Percentiles rank a stretch among this genome's conserved stretches.
Evolutionary conservation across 2,888 invertebrate species (phyloP).

Genomic region (Eupsilia transversa): DNA sequence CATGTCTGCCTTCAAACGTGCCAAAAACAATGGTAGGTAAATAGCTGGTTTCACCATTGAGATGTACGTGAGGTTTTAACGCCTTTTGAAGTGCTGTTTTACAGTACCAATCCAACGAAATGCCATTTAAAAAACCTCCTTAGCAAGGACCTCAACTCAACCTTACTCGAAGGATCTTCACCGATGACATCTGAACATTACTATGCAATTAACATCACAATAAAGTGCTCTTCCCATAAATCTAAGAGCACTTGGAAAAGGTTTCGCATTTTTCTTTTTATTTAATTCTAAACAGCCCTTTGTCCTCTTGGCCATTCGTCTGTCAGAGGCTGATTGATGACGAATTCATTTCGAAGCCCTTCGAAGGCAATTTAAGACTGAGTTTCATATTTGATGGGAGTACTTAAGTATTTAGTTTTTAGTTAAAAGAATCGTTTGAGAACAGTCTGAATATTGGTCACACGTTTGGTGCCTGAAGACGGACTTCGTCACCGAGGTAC

Average conservation of each 20-base stretch:
- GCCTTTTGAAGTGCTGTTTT: not conserved
- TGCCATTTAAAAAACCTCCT: not conserved
- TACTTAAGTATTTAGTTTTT: conserved; percentile 2
- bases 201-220: conserved; percentile 59
- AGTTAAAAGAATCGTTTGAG: not conserved
- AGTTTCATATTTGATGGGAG: conserved; percentile 16
- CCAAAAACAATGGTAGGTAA: too few relatives aligned
- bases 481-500: not conserved
- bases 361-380: conserved; percentile 56
- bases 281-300: conserved; percentile 75
- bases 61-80: too few relatives aligned
- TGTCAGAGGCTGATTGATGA: conserved; percentile 81
- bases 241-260: conserved; percentile 52
- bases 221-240: conserved; percentile 55
- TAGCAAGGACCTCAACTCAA: not conserved
- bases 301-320: conserved; percentile 73
- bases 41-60: too few relatives aligned
- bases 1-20: too few relatives aligned
- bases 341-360: conserved; percentile 71
- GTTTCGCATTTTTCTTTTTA: conserved; percentile 69
- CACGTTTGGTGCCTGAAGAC: not conserved
- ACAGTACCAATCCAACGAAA: not conserved
- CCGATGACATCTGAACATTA: conserved; percentile 41
- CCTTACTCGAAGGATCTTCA: not conserved
- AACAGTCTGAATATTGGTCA: not conserved